Evolutionary conservation across 2,888 invertebrate genomes (phyloP).

Genomic region (Acleris cristana): DNA sequence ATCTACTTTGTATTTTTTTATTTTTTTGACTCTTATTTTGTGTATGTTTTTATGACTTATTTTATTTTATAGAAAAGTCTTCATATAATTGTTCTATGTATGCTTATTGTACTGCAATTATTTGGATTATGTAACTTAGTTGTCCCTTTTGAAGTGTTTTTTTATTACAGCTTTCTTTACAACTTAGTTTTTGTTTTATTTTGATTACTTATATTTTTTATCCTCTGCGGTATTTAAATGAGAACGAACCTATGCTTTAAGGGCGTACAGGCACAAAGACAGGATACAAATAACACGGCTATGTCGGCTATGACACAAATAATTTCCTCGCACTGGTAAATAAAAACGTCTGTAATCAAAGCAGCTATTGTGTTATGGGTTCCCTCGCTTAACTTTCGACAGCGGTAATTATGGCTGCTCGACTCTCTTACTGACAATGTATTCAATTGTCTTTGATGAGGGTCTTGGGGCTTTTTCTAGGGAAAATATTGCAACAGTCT

Average conservation of each 20-base stretch:
- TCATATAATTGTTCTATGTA: slow-evolving; percentile 22
- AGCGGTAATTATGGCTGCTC: slow-evolving; percentile 57
- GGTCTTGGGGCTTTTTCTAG: slow-evolving; percentile 21
- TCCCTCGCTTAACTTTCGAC: slow-evolving; percentile 66
- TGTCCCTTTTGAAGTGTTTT: slow-evolving; percentile 3
- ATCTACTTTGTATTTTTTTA: neutral
- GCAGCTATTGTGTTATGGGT: slow-evolving; percentile 60
- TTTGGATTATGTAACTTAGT: slow-evolving; percentile 16
- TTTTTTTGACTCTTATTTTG: slow-evolving; percentile 14
- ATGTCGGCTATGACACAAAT: neutral
- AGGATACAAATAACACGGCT: neutral
- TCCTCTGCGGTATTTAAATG: neutral
- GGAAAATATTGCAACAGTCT: slow-evolving; percentile 14
- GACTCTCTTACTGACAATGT: slow-evolving; percentile 44
- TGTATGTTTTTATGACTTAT: slow-evolving; percentile 20
- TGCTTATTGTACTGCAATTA: slow-evolving; percentile 22
- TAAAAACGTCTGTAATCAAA: slow-evolving; percentile 40
- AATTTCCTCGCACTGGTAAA: slow-evolving; percentile 18
- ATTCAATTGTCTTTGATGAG: slow-evolving; percentile 20
- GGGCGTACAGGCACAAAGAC: neutral
- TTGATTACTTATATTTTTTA: slow-evolving; percentile 31
- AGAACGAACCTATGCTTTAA: neutral
- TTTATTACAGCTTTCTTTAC: slow-evolving; percentile 58
- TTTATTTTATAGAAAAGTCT: neutral
- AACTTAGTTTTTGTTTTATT: slow-evolving; percentile 61